A percentile compares a stretch with the other conserved stretches of the same genome.
Conservation (phyloP, 2,113 vertebrate species). For the Psittacula cyanocephala region DNA sequence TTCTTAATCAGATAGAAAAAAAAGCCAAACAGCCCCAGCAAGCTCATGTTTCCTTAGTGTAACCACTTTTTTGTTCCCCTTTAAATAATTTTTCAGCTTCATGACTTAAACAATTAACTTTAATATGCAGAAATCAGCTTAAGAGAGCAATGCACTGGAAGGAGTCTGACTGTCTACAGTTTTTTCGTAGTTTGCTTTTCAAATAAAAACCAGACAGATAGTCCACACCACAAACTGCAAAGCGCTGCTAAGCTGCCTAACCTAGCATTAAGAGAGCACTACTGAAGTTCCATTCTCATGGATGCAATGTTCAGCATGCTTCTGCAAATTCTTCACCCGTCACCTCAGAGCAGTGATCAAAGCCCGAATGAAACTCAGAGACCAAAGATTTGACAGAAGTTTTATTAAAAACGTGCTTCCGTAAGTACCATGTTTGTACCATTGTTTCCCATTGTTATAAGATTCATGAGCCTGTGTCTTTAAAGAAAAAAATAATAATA, state of each 20-base stretch:
- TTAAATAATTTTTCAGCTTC: neutral
- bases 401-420: neutral
- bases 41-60: neutral
- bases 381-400: neutral
- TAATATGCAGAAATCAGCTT: neutral
- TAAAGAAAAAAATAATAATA: neutral
- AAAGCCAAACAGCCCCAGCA: neutral
- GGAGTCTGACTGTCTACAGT: neutral
- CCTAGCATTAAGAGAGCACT: fast-evolving
- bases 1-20: neutral
- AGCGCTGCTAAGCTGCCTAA: neutral
- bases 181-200: neutral
- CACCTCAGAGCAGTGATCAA: neutral
- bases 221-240: neutral
- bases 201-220: neutral
- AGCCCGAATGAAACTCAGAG: neutral
- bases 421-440: neutral
- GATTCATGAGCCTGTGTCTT: neutral
- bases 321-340: neutral
- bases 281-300: fast-evolving
- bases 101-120: neutral
- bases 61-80: neutral
- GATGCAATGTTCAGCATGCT: neutral
- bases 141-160: neutral
- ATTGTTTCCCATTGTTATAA: neutral